Conservation (phyloP, 1,140 invertebrate species). For the Ips typographus region DNA sequence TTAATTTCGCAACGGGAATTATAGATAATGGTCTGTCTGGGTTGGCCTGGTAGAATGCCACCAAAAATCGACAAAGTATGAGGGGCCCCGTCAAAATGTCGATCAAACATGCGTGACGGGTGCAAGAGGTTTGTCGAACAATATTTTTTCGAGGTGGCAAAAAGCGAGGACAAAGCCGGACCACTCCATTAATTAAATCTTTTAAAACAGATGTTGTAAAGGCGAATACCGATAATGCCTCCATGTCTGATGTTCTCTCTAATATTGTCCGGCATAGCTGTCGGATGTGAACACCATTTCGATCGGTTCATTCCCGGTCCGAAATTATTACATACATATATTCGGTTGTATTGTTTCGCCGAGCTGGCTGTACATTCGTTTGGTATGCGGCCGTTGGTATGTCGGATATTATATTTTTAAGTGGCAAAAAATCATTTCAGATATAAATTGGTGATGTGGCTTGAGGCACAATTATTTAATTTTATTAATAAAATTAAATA, state of each 20-base stretch:
- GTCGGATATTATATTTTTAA: not conserved
- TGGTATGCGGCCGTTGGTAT: not conserved
- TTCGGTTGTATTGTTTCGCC: not conserved
- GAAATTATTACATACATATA: conserved; percentile 2
- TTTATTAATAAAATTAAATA: no score
- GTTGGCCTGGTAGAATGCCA: not conserved
- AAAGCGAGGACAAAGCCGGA: conserved; percentile 16
- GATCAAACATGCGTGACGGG: not conserved
- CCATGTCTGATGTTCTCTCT: conserved; percentile 29
- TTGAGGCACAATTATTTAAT: no score
- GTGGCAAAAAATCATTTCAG: no score
- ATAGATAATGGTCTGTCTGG: not conserved
- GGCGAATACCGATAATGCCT: conserved; percentile 23
- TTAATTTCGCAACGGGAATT: no score
- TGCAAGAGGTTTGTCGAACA: not conserved
- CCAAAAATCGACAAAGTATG: not conserved
- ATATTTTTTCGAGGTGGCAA: conserved; percentile 6
- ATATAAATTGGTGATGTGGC: no score
- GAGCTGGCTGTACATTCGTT: not conserved
- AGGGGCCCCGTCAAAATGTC: not conserved
- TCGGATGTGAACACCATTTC: conserved; percentile 7
- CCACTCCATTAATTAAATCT: conserved; percentile 30
- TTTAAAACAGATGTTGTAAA: conserved; percentile 28
- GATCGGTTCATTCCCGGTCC: conserved; percentile 10
- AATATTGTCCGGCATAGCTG: conserved; percentile 25